Evolutionary conservation across 2,888 invertebrate genomes (phyloP), one percentile per base, ranked within the genome.

Genomic region (Leptinotarsa haldemani): DNA sequence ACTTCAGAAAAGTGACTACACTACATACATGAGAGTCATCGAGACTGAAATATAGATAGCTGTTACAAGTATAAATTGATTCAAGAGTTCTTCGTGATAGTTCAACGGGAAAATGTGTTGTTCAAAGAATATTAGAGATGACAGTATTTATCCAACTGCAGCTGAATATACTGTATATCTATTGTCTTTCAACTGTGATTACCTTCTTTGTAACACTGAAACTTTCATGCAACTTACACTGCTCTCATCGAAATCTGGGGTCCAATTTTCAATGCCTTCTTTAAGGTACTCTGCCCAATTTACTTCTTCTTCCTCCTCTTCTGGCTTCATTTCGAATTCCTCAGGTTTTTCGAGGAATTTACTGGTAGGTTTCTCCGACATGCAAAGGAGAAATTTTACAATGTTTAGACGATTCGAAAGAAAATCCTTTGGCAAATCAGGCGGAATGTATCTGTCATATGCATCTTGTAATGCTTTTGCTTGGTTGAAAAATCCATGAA

Each of bases 201-300:
- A n/a, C 2, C 15, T 52, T 7, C 52, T n/a, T n/a, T 40, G 40
- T 40, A 40, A 40, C 40, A 40, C 0, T 40, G 9, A 40, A 52
- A 52, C 18, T 18, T 18, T 9, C n/a, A 3, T 18, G 18, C 25
- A 40, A 77, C 80, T 78, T 72, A 82, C 83, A 77, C 79, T 79
- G 7, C 77, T 79, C 9, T 82, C 79, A 69, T 83, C 80, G 69
- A 76, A 80, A 73, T 77, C 74, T 4, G 81, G 82, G 15, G 75
- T 71, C 79, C 81, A 82, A 15, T 72, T 63, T 65, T 83, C 83
- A 69, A 89, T 85, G 2, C 88, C 89, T 73, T 89, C 89, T 61
- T 84, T 87, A 48, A 90, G 84, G 83, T 89, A 89, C 46, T 85
- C 83, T 1, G 82, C 86, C 90, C 90, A 90, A 78, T 90, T 87